Evolutionary conservation across 1,140 invertebrate species (phyloP).

Genomic region (Lepidurus arcticus): DNA sequence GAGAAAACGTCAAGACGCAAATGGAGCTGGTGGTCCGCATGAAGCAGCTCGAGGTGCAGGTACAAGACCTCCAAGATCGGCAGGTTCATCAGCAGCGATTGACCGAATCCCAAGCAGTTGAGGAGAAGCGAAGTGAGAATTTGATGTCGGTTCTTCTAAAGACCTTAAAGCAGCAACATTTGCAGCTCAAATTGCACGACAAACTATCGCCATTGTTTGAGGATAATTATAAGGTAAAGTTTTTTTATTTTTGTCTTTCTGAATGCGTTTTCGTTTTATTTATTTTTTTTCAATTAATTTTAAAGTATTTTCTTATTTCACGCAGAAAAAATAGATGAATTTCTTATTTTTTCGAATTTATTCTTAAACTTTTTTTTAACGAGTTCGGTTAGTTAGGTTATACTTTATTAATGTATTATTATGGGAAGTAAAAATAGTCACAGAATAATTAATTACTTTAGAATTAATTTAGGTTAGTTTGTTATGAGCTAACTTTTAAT

Average conservation of each 20-base stretch:
- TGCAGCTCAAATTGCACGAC: conserved; percentile 4
- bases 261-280: not conserved
- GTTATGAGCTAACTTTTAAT: not conserved
- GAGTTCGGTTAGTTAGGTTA: not conserved
- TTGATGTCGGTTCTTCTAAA: not conserved
- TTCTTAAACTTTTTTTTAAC: not conserved
- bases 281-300: not conserved
- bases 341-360: conserved; percentile 19
- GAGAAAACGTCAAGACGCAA: not conserved
- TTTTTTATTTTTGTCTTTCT: not conserved
- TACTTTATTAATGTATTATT: not conserved
- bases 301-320: no score
- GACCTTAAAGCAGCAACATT: not conserved
- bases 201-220: not conserved
- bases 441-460: not conserved
- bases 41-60: conserved; percentile 30
- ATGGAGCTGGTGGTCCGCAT: conserved; percentile 21
- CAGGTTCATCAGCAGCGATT: not conserved
- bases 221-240: not conserved
- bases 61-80: not conserved
- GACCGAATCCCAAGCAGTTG: not conserved
- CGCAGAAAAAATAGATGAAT: not conserved
- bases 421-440: conserved; percentile 4
- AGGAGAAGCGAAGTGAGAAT: not conserved
- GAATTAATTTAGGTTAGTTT: not conserved